These are phyloP conservation scores for Drosophila borealis DNA, from an alignment of 2,888 invertebrate genomes.

Conservation along the genomic window DNA sequence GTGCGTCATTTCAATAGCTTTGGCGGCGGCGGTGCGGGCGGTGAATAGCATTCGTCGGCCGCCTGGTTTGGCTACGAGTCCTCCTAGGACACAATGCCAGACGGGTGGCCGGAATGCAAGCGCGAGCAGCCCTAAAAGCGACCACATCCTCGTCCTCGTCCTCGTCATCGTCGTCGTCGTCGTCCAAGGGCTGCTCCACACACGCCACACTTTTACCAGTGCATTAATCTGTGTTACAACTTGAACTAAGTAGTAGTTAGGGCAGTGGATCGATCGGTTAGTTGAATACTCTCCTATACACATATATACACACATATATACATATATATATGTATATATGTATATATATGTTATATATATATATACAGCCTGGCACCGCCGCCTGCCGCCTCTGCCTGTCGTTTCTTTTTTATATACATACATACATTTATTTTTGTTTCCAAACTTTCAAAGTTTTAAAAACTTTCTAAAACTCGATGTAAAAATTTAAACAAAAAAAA, in stretches of 20 bases:
- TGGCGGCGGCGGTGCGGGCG: constrained; percentile 83
- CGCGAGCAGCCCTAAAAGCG: constrained; percentile 50
- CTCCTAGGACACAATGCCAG: constrained; percentile 74
- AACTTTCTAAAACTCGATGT: constrained; percentile 50
- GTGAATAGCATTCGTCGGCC: constrained; percentile 85
- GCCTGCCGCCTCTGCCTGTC: constrained; percentile 35
- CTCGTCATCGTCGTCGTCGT: too few relatives aligned
- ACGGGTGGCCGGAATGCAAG: constrained; percentile 68
- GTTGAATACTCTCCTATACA: constrained; percentile 16
- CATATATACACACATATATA: constrained; percentile 3
- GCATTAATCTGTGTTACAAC: constrained; percentile 84
- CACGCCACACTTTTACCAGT: constrained; percentile 68
- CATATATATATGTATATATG: constrained; percentile 12
- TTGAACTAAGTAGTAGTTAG: constrained; percentile 48
- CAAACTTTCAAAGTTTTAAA: constrained; percentile 64
- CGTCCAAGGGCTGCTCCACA: constrained; percentile 7
- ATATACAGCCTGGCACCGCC: constrained; percentile 1
- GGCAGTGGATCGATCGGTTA: constrained; percentile 36
- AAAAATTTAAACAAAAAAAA: constrained; percentile 34
- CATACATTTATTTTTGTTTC: constrained; percentile 25
- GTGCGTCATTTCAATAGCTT: constrained; percentile 85
- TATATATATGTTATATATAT: neutral
- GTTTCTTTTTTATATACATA: constrained; percentile 9
- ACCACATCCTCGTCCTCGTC: neutral
- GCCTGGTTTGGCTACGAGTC: constrained; percentile 84